phyloP scores from a whole-genome alignment of 2,113 vertebrate species.

The Turdus rufiventris region DNA sequence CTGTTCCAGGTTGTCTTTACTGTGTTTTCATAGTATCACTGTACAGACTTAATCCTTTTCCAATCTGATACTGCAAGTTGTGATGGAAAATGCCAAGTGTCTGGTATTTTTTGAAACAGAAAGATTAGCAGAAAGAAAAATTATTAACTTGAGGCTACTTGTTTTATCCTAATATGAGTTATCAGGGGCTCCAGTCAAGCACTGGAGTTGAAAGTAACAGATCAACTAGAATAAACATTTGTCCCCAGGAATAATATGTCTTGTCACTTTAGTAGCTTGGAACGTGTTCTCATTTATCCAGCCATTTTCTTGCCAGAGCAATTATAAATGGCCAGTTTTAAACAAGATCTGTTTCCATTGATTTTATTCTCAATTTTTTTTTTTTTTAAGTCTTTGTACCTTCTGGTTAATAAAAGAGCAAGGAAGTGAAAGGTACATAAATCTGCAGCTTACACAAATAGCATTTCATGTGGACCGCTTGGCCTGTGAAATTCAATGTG shows the following conservation, averaged over 20 bases:
- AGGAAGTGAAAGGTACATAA: slow-evolving; percentile 16
- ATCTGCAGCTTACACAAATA: background rate
- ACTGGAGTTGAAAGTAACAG: slow-evolving; percentile 29
- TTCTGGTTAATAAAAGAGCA: slow-evolving; percentile 21
- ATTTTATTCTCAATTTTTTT: background rate
- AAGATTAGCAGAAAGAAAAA: slow-evolving; percentile 46
- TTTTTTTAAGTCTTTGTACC: background rate
- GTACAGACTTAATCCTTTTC: slow-evolving; percentile 53
- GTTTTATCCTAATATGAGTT: slow-evolving; percentile 23
- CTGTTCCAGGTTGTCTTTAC: slow-evolving; percentile 9
- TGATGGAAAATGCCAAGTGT: slow-evolving; percentile 58
- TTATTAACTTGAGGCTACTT: slow-evolving; percentile 55
- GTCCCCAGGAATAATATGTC: slow-evolving; percentile 16
- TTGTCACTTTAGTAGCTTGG: slow-evolving; percentile 19
- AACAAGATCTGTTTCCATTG: background rate
- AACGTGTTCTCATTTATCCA: slow-evolving; percentile 30
- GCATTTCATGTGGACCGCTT: background rate
- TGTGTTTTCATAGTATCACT: slow-evolving; percentile 53
- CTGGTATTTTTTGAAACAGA: slow-evolving; percentile 23
- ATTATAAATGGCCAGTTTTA: slow-evolving; percentile 23
- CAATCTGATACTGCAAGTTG: slow-evolving; percentile 53
- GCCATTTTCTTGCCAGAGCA: slow-evolving; percentile 15
- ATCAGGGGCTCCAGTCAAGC: slow-evolving; percentile 44
- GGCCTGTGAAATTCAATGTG: background rate
- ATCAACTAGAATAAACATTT: slow-evolving; percentile 31